Conservation (phyloP, 2,113 vertebrate genomes). For the Erythrolamprus reginae region DNA sequence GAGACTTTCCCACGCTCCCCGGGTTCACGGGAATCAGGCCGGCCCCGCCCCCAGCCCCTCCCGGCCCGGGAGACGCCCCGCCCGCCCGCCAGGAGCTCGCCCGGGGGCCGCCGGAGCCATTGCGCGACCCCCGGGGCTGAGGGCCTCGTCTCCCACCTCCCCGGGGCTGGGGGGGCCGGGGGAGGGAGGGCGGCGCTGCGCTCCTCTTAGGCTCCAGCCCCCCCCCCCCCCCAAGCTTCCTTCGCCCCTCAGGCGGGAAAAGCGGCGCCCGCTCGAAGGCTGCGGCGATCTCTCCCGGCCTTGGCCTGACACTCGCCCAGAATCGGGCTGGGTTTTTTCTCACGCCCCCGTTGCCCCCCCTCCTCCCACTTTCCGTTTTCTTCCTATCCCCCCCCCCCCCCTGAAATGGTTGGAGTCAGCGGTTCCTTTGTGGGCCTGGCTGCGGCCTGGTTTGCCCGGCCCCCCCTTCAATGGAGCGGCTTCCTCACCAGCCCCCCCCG, state of each 20-base stretch:
- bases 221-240: not conserved
- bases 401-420: not conserved
- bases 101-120: too few relatives aligned
- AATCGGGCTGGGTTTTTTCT: not conserved
- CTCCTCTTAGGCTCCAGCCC: not conserved
- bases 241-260: not conserved
- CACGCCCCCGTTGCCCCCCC: not conserved
- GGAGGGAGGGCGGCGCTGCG: not conserved
- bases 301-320: not conserved
- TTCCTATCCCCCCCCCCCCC: too few relatives aligned
- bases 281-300: too few relatives aligned
- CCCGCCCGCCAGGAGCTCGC: too few relatives aligned
- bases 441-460: not conserved
- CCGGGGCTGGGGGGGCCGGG: too few relatives aligned
- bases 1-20: constrained; percentile 99
- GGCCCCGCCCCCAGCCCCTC: constrained; percentile 54
- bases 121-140: too few relatives aligned
- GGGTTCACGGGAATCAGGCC: constrained; percentile 96
- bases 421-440: not conserved
- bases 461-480: not conserved
- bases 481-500: not conserved
- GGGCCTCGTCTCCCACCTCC: too few relatives aligned
- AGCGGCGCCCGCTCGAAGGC: not conserved
- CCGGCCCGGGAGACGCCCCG: too few relatives aligned
- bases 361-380: not conserved